Conservation (phyloP, 1,140 invertebrate species). For the Sarcophaga bullata region DNA sequence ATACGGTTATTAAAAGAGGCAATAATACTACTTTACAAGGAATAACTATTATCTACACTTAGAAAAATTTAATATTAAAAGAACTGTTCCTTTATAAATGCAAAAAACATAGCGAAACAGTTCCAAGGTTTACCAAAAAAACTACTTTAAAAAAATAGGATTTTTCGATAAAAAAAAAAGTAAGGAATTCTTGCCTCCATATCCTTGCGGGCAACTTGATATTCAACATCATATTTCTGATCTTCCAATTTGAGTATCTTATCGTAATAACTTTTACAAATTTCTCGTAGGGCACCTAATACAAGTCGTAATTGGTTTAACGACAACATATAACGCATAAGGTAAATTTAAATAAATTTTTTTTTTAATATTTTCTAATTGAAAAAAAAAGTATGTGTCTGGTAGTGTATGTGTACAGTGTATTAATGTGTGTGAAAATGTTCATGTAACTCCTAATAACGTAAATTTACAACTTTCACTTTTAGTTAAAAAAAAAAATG, state of each 20-base stretch:
- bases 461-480: too few species aligned
- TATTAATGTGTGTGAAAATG: not conserved
- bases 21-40: too few species aligned
- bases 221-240: constrained; percentile 96
- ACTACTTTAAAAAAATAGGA: constrained; percentile 3
- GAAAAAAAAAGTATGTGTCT: constrained; percentile 9
- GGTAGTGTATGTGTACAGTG: not conserved
- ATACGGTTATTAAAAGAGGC: too few species aligned
- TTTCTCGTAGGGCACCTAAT: constrained; percentile 80
- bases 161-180: not conserved
- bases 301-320: not conserved
- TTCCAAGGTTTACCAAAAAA: not conserved
- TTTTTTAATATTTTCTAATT: not conserved
- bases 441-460: not conserved
- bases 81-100: too few species aligned
- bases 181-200: constrained; percentile 78
- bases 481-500: too few species aligned
- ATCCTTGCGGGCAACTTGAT: constrained; percentile 92
- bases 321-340: not conserved
- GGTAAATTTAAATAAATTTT: constrained; percentile 10
- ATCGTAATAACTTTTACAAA: constrained; percentile 87
- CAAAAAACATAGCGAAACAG: too few species aligned
- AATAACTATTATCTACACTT: too few species aligned
- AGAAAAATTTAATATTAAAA: too few species aligned
- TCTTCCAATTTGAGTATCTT: constrained; percentile 88